These are phyloP conservation scores for Pristionchus japonicus DNA, from an alignment of 2,888 invertebrate genomes.

Conservation along the genomic window DNA sequence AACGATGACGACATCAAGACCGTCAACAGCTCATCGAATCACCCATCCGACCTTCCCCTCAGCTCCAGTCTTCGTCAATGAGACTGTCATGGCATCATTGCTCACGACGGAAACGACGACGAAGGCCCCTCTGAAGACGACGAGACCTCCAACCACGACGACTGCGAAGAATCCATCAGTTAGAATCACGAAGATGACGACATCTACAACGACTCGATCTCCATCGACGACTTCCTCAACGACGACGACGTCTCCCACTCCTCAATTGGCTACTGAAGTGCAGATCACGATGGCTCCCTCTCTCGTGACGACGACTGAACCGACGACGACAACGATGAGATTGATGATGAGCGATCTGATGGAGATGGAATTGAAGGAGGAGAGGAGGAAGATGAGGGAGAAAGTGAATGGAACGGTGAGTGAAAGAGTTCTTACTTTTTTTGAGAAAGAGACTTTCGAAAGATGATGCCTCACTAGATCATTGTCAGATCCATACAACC, in stretches of 20 bases:
- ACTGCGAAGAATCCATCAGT: background rate
- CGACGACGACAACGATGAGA: constrained; percentile 27
- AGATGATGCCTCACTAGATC: too few relatives aligned
- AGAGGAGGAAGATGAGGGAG: background rate
- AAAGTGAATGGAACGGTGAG: constrained; percentile 26
- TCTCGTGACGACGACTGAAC: background rate
- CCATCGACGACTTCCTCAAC: background rate
- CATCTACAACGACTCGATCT: background rate
- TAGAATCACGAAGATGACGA: background rate
- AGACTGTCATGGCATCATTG: background rate
- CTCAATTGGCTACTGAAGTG: background rate
- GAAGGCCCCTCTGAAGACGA: background rate
- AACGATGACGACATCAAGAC: background rate
- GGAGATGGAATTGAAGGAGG: background rate
- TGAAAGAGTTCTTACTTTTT: too few relatives aligned
- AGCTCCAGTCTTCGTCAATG: constrained; percentile 2
- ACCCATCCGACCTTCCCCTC: background rate
- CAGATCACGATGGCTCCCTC: constrained; percentile 28
- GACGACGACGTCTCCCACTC: background rate
- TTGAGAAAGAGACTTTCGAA: too few relatives aligned
- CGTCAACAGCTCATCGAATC: background rate
- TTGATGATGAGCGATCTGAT: background rate
- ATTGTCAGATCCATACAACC: background rate
- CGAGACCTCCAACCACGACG: background rate
- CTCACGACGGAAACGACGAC: background rate